A percentile compares a stretch with the other conserved stretches of the same genome.
Evolutionary conservation across 2,113 vertebrate genomes (phyloP).

Genomic region (Anthoscopus minutus): DNA sequence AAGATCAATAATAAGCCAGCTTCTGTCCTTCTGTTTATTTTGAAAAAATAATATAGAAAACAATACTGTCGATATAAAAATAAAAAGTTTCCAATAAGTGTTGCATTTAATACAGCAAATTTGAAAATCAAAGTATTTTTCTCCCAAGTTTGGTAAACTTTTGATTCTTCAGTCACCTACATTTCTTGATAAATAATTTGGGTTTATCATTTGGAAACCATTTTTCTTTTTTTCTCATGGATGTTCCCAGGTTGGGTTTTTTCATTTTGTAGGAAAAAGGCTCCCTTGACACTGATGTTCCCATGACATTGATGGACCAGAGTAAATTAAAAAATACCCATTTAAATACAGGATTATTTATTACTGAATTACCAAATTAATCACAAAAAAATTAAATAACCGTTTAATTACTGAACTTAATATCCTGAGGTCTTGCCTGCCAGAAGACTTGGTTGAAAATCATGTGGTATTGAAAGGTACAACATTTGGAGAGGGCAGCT

Average conservation of each 20-base stretch:
- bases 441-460: background rate
- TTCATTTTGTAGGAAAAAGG: background rate
- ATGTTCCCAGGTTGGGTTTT: background rate
- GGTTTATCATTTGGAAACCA: background rate
- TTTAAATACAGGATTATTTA: background rate
- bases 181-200: background rate
- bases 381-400: background rate
- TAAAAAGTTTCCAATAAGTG: background rate
- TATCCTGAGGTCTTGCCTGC: background rate
- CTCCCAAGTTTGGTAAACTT: background rate
- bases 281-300: too few species aligned
- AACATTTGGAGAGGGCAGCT: accelerated
- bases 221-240: background rate
- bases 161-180: background rate
- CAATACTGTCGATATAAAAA: background rate
- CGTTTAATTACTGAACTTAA: background rate
- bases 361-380: background rate
- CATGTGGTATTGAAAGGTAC: background rate
- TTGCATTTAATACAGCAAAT: background rate
- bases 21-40: background rate
- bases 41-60: background rate
- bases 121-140: background rate
- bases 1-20: background rate
- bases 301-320: too few species aligned
- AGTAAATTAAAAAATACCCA: background rate